A percentile compares a stretch with the other conserved stretches of the same genome.
Conservation (phyloP, 2,113 vertebrate genomes). For the Halcyon malimbica region DNA sequence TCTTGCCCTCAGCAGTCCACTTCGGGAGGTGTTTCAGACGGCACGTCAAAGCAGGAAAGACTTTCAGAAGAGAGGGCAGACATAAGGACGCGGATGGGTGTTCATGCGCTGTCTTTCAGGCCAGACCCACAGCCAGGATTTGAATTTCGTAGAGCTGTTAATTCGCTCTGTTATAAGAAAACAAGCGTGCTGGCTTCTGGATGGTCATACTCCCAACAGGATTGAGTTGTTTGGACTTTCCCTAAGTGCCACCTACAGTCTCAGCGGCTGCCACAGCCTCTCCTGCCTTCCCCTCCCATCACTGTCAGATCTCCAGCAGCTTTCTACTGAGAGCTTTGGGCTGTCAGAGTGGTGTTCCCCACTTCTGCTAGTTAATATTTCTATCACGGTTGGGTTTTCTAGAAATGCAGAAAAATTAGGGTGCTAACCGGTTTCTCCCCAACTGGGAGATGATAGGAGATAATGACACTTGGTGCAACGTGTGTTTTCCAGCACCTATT, state of each 20-base stretch:
- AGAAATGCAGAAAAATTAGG: neutral
- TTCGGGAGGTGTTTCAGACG: constrained; percentile 25
- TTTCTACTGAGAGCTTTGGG: neutral
- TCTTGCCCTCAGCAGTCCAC: neutral
- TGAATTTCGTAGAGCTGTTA: neutral
- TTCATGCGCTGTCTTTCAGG: neutral
- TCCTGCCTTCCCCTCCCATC: neutral
- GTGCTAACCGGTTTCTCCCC: neutral
- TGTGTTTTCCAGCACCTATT: neutral
- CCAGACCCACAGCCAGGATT: neutral
- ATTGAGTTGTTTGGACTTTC: neutral
- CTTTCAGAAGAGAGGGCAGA: neutral
- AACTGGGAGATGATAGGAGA: neutral
- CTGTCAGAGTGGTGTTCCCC: neutral
- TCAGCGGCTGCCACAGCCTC: neutral
- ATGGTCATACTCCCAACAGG: rapidly evolving
- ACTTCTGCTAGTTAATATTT: neutral
- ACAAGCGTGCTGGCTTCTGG: neutral
- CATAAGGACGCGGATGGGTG: neutral
- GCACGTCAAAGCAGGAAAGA: constrained; percentile 19
- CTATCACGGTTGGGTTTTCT: rapidly evolving
- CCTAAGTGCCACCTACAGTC: neutral
- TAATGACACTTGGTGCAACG: rapidly evolving
- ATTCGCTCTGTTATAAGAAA: neutral
- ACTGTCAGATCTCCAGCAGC: neutral